Percentiles rank a stretch among this genome's conserved stretches.
Conservation (phyloP, 2,113 vertebrate species). For the Ploceus nigricollis region DNA sequence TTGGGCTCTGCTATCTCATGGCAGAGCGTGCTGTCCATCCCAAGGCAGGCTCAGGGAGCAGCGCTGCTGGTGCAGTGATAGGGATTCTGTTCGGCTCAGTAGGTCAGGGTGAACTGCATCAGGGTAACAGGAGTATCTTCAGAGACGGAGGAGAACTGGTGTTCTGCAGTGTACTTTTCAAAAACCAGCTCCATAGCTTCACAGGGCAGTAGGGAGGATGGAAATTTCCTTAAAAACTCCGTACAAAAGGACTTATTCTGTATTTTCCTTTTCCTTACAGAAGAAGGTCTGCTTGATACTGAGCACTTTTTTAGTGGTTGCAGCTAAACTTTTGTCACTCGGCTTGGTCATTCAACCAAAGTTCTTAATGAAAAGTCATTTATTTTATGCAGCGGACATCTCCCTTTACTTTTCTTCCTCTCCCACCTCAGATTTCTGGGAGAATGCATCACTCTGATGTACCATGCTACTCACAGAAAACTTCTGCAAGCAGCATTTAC, state of each 20-base stretch:
- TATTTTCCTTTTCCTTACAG: neutral
- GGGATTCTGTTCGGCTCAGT: neutral
- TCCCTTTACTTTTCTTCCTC: neutral
- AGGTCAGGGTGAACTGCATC: slow-evolving; percentile 24
- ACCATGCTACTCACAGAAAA: neutral
- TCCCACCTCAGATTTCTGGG: neutral
- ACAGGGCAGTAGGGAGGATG: neutral
- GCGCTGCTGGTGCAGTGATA: neutral
- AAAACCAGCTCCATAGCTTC: neutral
- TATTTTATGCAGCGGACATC: slow-evolving; percentile 6
- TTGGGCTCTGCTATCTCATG: neutral
- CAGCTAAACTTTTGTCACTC: neutral
- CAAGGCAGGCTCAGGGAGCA: neutral
- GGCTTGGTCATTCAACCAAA: neutral
- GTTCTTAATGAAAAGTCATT: neutral
- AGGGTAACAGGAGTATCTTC: neutral
- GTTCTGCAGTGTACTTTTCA: neutral
- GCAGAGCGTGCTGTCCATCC: neutral
- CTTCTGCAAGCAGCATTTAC: slow-evolving; percentile 30
- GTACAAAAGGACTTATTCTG: neutral
- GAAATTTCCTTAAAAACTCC: neutral
- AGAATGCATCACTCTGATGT: neutral
- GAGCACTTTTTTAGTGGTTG: neutral
- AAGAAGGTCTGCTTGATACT: neutral
- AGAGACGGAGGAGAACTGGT: neutral